Evolutionary conservation across 1,140 invertebrate genomes (phyloP), one percentile per base, ranked within the genome.

Genomic region (Drosophila pseudoobscura): DNA sequence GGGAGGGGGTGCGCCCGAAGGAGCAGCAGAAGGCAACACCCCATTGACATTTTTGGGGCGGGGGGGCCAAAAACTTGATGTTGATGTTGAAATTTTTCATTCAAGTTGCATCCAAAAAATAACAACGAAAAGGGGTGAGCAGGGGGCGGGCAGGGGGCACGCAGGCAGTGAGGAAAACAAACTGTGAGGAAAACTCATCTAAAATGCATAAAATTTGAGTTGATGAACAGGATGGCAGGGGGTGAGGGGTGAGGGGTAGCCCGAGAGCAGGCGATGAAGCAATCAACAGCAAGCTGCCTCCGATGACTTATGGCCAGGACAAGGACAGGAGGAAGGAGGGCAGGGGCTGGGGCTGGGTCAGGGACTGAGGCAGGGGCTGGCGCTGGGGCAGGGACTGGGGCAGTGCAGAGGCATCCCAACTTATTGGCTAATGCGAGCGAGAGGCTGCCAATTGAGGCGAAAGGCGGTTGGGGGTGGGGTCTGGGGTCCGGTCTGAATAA

Each of bases 71-170:
- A 87, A 90, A 87, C 80, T 89, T 89, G 78, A 89, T 89, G 87
- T 89, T 89, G 87, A 89, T 89, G 85, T 85, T 89, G 87, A 79
- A 89, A 89, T 82, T 89, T 82, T 89, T 85, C 79, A 88, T 90
- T 39, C 79, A 88, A 88, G 79, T 88, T 90, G 76, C 77, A 78
- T 80, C 11, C 31, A 31, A 9, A 87, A 90, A 90, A 88, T 78
- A 85, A 89, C 78, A 85, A 64, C 65, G 80, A 79, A 76, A 84
- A 20, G 17, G 17, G 17, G 17, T 1, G 17, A 17, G 1, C 17
- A 1, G 17, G 17, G 17, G 17, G 17, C 17, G 1, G 17, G 20
- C 31, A 35, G 31, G 31, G 0, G 9, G 9, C 31, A 35, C 9
- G 31, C 31, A 31, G 70, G 51, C 45, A 70, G 53, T 69, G 68